Percentiles rank a stretch among this genome's conserved stretches.
These are phyloP conservation scores for Caerostris extrusa DNA, from an alignment of 1,140 invertebrate species.

Conservation along the genomic window DNA sequence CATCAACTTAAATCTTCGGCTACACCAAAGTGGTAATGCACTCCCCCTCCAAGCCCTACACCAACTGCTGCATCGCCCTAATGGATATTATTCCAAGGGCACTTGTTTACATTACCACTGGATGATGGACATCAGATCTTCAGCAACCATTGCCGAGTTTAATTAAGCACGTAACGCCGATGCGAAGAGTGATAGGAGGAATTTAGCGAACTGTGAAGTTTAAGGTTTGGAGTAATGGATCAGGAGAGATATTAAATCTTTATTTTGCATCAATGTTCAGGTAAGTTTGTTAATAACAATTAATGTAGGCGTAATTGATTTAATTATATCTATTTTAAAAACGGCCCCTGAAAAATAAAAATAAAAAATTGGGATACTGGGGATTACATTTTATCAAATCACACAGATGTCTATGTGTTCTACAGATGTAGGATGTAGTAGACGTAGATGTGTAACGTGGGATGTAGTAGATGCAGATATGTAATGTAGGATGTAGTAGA, in stretches of 20 bases:
- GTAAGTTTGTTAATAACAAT: too few species aligned
- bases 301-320: too few species aligned
- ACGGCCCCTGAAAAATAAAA: too few species aligned
- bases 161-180: constrained; percentile 38
- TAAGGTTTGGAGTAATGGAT: not conserved
- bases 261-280: not conserved
- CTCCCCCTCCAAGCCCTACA: not conserved
- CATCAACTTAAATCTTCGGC: not conserved
- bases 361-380: too few species aligned
- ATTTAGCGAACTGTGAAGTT: not conserved
- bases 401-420: too few species aligned
- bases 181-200: not conserved
- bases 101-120: constrained; percentile 48
- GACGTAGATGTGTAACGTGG: too few species aligned
- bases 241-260: not conserved
- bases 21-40: not conserved
- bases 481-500: too few species aligned
- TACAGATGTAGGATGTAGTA: too few species aligned
- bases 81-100: constrained; percentile 41
- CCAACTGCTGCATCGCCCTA: not conserved
- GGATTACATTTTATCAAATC: too few species aligned
- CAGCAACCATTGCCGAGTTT: constrained; percentile 5
- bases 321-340: too few species aligned
- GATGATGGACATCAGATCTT: constrained; percentile 42
- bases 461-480: too few species aligned